Base-by-base conservation (phyloP, 2,797 vertebrate species). In the Delichon dasypus region DNA sequence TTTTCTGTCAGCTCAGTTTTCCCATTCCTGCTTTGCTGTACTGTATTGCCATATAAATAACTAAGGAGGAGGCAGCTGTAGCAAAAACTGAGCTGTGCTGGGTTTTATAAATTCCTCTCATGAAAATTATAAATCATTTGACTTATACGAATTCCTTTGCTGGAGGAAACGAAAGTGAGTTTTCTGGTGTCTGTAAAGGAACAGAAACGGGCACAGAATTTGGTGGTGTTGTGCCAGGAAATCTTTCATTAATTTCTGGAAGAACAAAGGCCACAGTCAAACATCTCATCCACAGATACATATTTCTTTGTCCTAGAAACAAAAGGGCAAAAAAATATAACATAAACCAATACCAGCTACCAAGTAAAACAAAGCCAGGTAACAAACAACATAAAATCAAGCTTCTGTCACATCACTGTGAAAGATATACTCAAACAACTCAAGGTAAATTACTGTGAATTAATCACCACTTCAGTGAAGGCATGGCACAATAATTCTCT, bases 11-110 rank as follows among this genome's bases (percentile, higher is more conserved):
- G 32, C 44, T 50, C 1, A 7, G 50, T 50, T 92, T 94, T 89
- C 75, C 32, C 80, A 9, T 88, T 88, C 87, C 89, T 94, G 34
- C 44, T 83, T 82, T 83, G 40, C 47, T 65, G 57, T 68, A 73
- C 54, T 42, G 21, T 83, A 88, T 78, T 92, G 94, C 85, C 55
- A 14, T 88, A 95, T 89, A 95, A 94, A 95, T 94, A 92, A 95
- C 76, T 51, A 65, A 95, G 89, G 47, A 90, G 71, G 67, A 87
- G 48, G 72, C 81, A 95, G 79, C 70, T 95, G 82, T 58, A 84
- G 82, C 75, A 88, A 80, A 96, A 94, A 65, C 30, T 58, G 85
- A 83, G 25, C 61, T 88, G 36, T 61, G 19, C 16, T 65, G 51
- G 9, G 32, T 79, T 95, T 90, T 95, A 92, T 54, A 55, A 78